Evolutionary conservation across 2,113 vertebrate species (phyloP).

Genomic region (Pteruthius melanotis): DNA sequence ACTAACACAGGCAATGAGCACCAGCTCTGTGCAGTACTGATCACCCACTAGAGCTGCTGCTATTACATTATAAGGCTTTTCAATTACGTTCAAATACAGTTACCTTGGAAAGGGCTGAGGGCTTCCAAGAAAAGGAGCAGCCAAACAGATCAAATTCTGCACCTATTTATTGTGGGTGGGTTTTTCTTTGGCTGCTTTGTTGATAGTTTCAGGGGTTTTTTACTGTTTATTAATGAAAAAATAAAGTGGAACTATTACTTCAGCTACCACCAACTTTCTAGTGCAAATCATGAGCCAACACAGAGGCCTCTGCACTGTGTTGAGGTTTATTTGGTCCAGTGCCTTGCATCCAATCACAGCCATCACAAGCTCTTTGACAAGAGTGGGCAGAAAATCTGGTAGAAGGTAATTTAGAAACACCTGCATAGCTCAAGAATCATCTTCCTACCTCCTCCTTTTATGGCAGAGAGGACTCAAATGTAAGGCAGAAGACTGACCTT

Average conservation of each 20-base stretch:
- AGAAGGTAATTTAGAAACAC: not conserved
- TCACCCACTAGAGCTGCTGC: not conserved
- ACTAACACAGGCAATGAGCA: not conserved
- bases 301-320: not conserved
- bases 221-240: not conserved
- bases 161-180: fast-evolving
- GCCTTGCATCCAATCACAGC: not conserved
- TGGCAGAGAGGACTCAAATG: not conserved
- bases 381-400: not conserved
- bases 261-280: not conserved
- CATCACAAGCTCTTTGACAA: not conserved
- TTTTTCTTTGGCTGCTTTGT: not conserved
- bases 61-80: not conserved
- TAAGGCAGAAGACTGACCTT: not conserved
- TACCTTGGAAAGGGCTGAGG: not conserved
- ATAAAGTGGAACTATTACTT: not conserved
- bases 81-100: not conserved
- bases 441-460: not conserved
- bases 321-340: not conserved
- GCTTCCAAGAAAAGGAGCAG: not conserved
- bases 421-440: not conserved
- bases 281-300: not conserved
- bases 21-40: not conserved
- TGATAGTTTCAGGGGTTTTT: not conserved
- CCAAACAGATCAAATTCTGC: not conserved